A percentile compares a stretch with the other conserved stretches of the same genome.
Evolutionary conservation across 2,797 vertebrate genomes (phyloP).

Genomic region (Mycteria americana): DNA sequence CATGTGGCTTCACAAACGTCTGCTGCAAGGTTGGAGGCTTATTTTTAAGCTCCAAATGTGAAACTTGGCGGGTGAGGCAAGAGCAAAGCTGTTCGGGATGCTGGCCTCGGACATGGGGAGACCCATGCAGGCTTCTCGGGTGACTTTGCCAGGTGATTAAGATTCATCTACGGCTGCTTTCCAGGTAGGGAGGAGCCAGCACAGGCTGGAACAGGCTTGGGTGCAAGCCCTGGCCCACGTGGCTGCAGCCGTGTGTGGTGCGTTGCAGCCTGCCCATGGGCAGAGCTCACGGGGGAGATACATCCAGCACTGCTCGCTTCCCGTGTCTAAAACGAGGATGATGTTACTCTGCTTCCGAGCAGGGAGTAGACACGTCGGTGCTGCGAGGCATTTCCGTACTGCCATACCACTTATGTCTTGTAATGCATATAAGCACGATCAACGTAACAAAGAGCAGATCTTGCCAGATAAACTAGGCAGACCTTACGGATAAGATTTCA

Average conservation of each 20-base stretch:
- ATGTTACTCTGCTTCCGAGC: not conserved
- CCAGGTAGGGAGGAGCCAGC: not conserved
- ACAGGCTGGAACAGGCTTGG: not conserved
- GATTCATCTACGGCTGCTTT: not conserved
- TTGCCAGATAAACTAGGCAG: not conserved
- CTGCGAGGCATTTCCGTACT: accelerated
- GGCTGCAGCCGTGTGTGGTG: not conserved
- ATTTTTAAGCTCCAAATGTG: not conserved
- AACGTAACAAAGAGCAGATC: not conserved
- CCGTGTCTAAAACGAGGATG: not conserved
- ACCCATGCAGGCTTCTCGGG: not conserved
- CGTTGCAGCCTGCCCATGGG: not conserved
- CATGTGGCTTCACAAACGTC: not conserved
- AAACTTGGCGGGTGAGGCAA: constrained; percentile 38
- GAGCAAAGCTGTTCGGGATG: not conserved
- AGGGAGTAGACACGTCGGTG: not conserved
- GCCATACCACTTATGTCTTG: accelerated
- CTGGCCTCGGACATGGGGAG: not conserved
- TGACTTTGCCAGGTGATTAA: not conserved
- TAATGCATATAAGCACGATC: not conserved
- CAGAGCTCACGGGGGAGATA: not conserved
- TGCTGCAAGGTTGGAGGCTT: not conserved
- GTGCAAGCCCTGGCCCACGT: not conserved
- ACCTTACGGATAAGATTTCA: not conserved
- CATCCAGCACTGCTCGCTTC: not conserved